Percentiles rank a stretch among this genome's conserved stretches.
Evolutionary conservation across 2,888 invertebrate genomes (phyloP).

Genomic region (Smittia aterrima): DNA sequence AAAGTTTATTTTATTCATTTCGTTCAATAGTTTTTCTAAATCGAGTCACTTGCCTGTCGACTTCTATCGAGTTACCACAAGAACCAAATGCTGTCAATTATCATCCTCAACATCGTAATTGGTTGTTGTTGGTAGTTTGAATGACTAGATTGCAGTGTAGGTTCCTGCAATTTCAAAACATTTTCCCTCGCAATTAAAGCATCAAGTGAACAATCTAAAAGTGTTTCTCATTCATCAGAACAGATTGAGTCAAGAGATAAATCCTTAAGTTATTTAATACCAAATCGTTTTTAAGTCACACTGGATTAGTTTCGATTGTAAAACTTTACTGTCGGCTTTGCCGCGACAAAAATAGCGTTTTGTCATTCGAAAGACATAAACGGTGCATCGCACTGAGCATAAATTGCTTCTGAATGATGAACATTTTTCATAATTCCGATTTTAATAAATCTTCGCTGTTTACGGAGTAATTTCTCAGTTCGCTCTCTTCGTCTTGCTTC

Average conservation of each 20-base stretch:
- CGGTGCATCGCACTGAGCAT: slow-evolving; percentile 8
- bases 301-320: neutral
- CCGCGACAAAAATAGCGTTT: neutral
- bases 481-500: neutral
- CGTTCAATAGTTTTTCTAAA: no score
- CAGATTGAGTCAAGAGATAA: neutral
- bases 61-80: no score
- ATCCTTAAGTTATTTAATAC: neutral
- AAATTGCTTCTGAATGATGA: slow-evolving; percentile 23
- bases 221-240: no score
- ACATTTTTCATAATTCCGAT: slow-evolving; percentile 32
- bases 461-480: slow-evolving; percentile 4
- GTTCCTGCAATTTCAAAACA: no score
- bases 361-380: slow-evolving; percentile 22
- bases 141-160: no score
- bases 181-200: no score
- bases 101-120: no score
- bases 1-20: no score
- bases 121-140: no score
- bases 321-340: neutral
- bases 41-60: no score
- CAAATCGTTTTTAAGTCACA: slow-evolving; percentile 9
- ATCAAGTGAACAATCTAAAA: no score
- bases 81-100: no score
- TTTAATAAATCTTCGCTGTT: slow-evolving; percentile 28